Evolutionary conservation across 2,797 vertebrate genomes (phyloP).

Genomic region (Chloroceryle inda): DNA sequence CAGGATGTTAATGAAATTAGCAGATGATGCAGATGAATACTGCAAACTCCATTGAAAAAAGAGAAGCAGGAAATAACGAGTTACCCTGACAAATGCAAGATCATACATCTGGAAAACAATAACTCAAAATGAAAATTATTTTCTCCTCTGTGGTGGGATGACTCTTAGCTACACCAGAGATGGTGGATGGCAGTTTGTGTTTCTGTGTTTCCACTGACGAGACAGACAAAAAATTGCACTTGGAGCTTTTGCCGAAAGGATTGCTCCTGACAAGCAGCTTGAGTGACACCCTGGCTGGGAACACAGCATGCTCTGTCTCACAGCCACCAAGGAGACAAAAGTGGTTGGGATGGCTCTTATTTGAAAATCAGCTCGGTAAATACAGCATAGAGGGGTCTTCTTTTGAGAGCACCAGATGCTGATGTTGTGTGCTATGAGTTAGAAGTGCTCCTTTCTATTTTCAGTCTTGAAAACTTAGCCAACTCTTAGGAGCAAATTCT

Average conservation of each 20-base stretch:
- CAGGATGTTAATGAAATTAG: conserved; percentile 63
- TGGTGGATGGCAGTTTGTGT: background rate
- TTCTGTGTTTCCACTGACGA: background rate
- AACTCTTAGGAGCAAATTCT: background rate
- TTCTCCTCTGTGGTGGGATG: background rate
- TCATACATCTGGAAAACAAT: conserved; percentile 41
- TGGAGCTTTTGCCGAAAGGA: background rate
- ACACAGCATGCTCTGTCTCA: background rate
- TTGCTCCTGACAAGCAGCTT: background rate
- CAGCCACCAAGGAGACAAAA: background rate
- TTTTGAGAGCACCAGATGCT: background rate
- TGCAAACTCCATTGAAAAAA: conserved; percentile 39
- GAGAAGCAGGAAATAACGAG: conserved; percentile 53
- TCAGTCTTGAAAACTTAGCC: background rate
- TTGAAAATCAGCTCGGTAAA: background rate
- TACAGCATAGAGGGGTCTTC: background rate
- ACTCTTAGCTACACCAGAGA: background rate
- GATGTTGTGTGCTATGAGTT: background rate
- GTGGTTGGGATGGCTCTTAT: background rate
- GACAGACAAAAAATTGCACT: background rate
- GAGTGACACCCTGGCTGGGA: background rate
- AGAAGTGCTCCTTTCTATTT: background rate
- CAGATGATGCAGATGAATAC: conserved; percentile 49
- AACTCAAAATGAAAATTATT: conserved; percentile 45
- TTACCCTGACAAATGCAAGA: conserved; percentile 35